phyloP scores from a whole-genome alignment of 2,797 vertebrate species.

The Sebastes itinus region DNA sequence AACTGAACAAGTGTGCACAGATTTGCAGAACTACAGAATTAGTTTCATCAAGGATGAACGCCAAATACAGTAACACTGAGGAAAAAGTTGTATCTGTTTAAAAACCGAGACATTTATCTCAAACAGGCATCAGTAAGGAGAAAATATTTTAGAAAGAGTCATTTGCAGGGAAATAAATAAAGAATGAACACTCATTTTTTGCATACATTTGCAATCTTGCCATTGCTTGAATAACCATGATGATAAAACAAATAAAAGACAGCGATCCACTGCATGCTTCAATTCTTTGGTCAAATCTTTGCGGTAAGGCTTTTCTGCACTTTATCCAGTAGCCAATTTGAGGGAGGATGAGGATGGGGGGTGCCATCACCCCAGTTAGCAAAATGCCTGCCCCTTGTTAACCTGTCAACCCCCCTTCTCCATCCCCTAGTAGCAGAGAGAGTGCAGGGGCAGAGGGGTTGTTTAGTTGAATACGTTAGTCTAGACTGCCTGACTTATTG shows the following conservation, averaged over 20 bases:
- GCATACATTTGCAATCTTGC: background rate
- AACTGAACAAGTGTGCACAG: constrained; percentile 23
- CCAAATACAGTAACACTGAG: background rate
- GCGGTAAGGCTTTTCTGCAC: background rate
- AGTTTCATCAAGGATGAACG: constrained; percentile 29
- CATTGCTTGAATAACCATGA: background rate
- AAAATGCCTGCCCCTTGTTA: background rate
- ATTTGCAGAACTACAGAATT: constrained; percentile 30
- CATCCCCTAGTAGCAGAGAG: background rate
- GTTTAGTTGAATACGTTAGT: background rate
- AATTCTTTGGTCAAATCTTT: background rate
- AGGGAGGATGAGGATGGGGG: background rate
- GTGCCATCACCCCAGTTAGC: background rate
- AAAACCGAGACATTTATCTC: background rate
- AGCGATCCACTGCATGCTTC: background rate
- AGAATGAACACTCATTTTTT: background rate
- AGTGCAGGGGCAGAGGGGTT: background rate
- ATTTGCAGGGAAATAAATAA: background rate
- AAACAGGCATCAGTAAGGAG: background rate
- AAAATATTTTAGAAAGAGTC: background rate
- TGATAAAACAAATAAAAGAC: background rate
- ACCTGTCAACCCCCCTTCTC: background rate
- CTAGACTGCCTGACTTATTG: background rate
- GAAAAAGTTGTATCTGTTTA: background rate
- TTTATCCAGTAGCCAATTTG: background rate